Evolutionary conservation across 2,888 invertebrate species (phyloP), one percentile per base, ranked within the genome.

Genomic region (Protodeltote pygarga): DNA sequence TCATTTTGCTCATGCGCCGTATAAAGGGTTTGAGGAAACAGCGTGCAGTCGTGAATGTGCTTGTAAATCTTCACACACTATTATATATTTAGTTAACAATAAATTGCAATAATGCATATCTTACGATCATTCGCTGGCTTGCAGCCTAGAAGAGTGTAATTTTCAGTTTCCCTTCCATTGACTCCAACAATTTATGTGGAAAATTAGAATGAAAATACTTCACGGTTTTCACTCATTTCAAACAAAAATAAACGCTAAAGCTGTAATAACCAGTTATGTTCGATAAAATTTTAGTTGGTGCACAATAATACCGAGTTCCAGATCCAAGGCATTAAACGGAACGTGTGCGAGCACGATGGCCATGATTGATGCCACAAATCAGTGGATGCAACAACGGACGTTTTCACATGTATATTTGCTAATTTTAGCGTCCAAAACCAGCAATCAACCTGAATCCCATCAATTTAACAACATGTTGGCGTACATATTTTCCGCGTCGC

Each of bases 401-500:
- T 41, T 63, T 65, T 65, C 59, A 63, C 62, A 64, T 59, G 48
- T 59, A 66, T 62, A 59, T 69, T 63, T 44, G 61, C 69, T 69
- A 66, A 71, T 65, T 67, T 62, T 66, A 73, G 64, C 70, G 52
- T 38, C 52, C 45, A 61, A 61, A 62, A 68, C 51, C 55, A 65
- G 58, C 64, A 69, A 73, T 78, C 72, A 71, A 70, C 58, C 49
- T 58, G 62, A 75, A 79, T 76, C 71, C 57, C 74, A 79, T 85
- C 75, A 79, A 81, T 81, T 78, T 59, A 69, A 54, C 58, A 57
- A 65, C 60, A 66, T 73, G 71, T 78, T 77, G 77, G 74, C 75
- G 71, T 79, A 58, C 57, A 61, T 57, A 77, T 76, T 75, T 84
- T 79, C 79, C 79, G 80, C 70, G 73, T 75, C 59, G 58, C 52